Evolutionary conservation across 2,888 invertebrate genomes (phyloP), one percentile per base, ranked within the genome.

Genomic region (Rhynchonema sp.): DNA sequence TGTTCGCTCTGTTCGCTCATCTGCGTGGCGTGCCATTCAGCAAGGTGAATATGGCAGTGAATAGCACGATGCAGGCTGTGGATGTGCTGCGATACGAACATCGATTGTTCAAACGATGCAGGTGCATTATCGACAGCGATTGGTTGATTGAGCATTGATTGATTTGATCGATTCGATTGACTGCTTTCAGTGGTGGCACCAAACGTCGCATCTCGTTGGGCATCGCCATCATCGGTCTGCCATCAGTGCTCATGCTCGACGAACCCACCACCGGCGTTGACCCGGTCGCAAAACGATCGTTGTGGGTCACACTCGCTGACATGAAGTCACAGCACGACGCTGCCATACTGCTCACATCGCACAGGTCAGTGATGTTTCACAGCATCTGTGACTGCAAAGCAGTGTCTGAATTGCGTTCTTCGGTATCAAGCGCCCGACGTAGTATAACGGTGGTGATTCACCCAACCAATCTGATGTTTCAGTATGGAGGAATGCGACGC

Each of bases 271-370:
- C 75, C 76, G 85, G 85, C 30, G 84, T 85, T 78, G 86, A 87
- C 70, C 55, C 86, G 1, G 83, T 83, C 1, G 84, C 87, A 1
- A 82, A 86, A 68, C 79, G 87, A 60, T 81, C 83, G 62, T 79
- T 88, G 17, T 88, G 88, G 88, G 79, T 83, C 66, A 82, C 83
- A 22, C 79, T 87, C 30, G n/a, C 9, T n/a, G n/a, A 6, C 13
- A 6, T 49, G 49, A 49, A 49, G 23, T 3, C 20, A 17, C 13
- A 49, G 20, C 20, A 6, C 23, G 20, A 13, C 49, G 23, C 3
- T n/a, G 23, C n/a, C 23, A 49, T 49, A n/a, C n/a, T 49, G 49
- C 49, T 49, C 61, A 88, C 87, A 25, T 86, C 87, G 54, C 49
- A 74, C 63, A 72, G 72, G 72, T 72, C 60, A 56, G 38, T n/a